Base-by-base conservation (phyloP, 2,888 invertebrate species). In the Microctonus hyperodae region DNA sequence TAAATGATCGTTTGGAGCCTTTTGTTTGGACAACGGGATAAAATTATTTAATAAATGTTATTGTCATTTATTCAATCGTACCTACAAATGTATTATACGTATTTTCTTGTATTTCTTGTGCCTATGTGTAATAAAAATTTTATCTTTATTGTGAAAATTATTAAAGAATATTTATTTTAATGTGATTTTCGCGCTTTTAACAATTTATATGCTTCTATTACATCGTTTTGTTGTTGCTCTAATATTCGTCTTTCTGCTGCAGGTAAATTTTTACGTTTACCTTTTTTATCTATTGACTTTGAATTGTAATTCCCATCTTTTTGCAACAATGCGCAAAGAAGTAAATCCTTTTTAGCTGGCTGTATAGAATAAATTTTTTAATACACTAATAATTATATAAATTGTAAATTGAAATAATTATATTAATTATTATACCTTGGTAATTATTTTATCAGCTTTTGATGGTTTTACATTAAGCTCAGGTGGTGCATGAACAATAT, bases 21-120 rank as follows among this genome's bases (percentile, higher is more conserved):
- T 96, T 97, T 79, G 90, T 93, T 0, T 95, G 95, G 95, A 92
- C 91, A n/a, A 91, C 92, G 11, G 91, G 92, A 75, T 88, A 80
- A 75, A 44, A 48, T 5, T 10, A 37, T 13, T n/a, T 5, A 48
- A 28, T 58, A 31, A 59, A 25, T 59, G 16, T 44, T 23, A 16
- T 33, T 51, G 5, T 23, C 25, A 51, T 51, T 25, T 9, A 5
- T 50, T 50, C n/a, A 11, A 16, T 16, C 16, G 16, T 2, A 56
- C 68, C 61, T 69, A 65, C 61, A 64, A 61, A 65, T 70, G 62
- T 59, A 44, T 44, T 65, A 64, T 65, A 65, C 58, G 40, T 65
- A 58, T 63, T 44, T 64, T 62, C 10, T 57, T 48, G 25, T 61
- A 35, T 59, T 55, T 64, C 44, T 56, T 62, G 20, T 67, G 60